Base-by-base conservation (phyloP, 2,797 vertebrate genomes). In the Sardinella longiceps region DNA sequence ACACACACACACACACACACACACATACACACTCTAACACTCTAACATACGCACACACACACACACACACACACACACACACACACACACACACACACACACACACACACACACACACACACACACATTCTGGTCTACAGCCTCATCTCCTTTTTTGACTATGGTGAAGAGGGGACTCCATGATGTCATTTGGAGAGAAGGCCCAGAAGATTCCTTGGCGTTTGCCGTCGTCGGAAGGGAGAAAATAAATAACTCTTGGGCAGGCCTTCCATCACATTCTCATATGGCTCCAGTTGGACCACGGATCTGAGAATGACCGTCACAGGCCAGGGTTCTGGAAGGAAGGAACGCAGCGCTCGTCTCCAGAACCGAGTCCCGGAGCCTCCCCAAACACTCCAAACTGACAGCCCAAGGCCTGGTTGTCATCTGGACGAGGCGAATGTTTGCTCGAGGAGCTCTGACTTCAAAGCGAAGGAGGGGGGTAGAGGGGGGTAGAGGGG, bases 191-290 rank as follows among this genome's bases (percentile, higher is more conserved):
- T 60, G 56, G n/a, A 60, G 56, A 7, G 56, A 60, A 60, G n/a
- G 56, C 56, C 56, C 56, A 60, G 56, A n/a, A 58, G 23, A 58
- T 58, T 25, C 51, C 20, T 53, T 20, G 2, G 50, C 18, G 7
- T 48, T 48, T 18, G 50, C 23, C 51, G 50, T 53, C 51, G 4
- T 23, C 18, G 50, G 2, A 20, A 20, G 50, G 50, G 87, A 86
- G 85, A 90, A 90, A 87, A 91, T 91, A 91, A 90, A 92, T 53
- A 53, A 1, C 51, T 53, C 51, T 53, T 53, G 18, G 18, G 18
- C 51, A 53, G 51, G 18, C 91, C 90, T 15, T 1, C 18, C 84
- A 85, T 83, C 80, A 86, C 83, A 58, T 0, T 83, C 86, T 87
- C 33, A 18, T 85, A 74, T 70, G 84, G 86, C 60, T 90, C 82